A percentile compares a stretch with the other conserved stretches of the same genome.
Conservation (phyloP, 2,888 invertebrate genomes). For the Hipparchia sbordonii region DNA sequence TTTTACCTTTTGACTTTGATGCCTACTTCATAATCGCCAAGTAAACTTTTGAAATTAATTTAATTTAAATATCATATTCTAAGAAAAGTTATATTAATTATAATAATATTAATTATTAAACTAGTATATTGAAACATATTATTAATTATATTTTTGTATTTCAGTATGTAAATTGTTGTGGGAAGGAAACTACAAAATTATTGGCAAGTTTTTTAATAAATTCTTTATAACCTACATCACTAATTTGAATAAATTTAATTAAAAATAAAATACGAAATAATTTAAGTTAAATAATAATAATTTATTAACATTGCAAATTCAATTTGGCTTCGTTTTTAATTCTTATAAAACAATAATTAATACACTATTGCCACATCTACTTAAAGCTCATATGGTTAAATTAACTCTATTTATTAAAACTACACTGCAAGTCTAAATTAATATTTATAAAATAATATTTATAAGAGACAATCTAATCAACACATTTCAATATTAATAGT, state of each 20-base stretch:
- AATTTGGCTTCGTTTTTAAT: conserved; percentile 62
- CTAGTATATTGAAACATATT: no score
- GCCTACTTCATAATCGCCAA: no score
- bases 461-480: background rate
- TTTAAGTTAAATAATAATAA: conserved; percentile 43
- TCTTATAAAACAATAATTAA: background rate
- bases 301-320: conserved; percentile 56
- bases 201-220: conserved; percentile 35
- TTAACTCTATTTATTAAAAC: conserved; percentile 6
- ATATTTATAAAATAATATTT: no score
- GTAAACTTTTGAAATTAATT: no score
- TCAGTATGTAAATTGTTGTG: no score
- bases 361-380: conserved; percentile 35
- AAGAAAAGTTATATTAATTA: no score
- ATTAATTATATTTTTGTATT: no score
- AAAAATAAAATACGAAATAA: conserved; percentile 47
- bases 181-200: conserved; percentile 16
- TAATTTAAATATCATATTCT: no score
- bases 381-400: conserved; percentile 32
- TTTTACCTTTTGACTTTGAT: no score
- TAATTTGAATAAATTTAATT: conserved; percentile 34
- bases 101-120: no score
- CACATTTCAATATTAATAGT: background rate
- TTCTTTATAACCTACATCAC: conserved; percentile 23
- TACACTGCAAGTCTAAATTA: background rate